These are phyloP conservation scores for Thomomys bottae DNA, from an alignment of 2,113 vertebrate genomes.

Conservation along the genomic window DNA sequence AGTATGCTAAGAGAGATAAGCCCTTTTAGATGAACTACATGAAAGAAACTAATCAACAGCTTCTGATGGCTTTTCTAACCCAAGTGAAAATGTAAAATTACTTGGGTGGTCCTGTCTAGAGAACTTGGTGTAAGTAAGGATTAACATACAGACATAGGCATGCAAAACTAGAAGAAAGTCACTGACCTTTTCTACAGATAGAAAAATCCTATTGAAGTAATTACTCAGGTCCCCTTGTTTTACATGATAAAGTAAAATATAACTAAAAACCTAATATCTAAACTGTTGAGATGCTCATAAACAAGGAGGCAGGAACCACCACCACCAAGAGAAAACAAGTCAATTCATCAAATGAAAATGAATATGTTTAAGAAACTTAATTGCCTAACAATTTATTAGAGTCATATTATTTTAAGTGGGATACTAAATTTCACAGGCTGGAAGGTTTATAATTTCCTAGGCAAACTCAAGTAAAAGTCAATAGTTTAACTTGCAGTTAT, in stretches of 20 bases:
- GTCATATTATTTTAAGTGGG: constrained; percentile 53
- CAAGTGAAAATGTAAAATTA: constrained; percentile 37
- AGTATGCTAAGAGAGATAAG: neutral
- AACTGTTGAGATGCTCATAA: constrained; percentile 31
- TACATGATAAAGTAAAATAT: neutral
- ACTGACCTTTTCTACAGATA: neutral
- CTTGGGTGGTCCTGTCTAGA: constrained; percentile 3
- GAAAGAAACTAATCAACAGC: neutral
- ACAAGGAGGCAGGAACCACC: constrained; percentile 29
- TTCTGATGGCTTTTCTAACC: constrained; percentile 10
- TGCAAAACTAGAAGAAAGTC: neutral
- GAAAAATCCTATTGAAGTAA: neutral
- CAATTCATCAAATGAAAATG: constrained; percentile 50
- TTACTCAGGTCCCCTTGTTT: neutral
- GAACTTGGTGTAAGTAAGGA: constrained; percentile 25
- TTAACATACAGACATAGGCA: neutral
- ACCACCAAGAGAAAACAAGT: neutral
- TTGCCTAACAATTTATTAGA: constrained; percentile 51
- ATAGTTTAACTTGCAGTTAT: constrained; percentile 58
- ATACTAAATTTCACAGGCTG: constrained; percentile 67
- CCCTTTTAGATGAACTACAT: constrained; percentile 11
- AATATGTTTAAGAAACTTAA: constrained; percentile 57
- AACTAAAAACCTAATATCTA: constrained; percentile 43
- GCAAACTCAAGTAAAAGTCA: constrained; percentile 69
- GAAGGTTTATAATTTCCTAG: constrained; percentile 69